Conservation (phyloP, 2,888 invertebrate genomes). For the Ptycholaimellus sp. region DNA sequence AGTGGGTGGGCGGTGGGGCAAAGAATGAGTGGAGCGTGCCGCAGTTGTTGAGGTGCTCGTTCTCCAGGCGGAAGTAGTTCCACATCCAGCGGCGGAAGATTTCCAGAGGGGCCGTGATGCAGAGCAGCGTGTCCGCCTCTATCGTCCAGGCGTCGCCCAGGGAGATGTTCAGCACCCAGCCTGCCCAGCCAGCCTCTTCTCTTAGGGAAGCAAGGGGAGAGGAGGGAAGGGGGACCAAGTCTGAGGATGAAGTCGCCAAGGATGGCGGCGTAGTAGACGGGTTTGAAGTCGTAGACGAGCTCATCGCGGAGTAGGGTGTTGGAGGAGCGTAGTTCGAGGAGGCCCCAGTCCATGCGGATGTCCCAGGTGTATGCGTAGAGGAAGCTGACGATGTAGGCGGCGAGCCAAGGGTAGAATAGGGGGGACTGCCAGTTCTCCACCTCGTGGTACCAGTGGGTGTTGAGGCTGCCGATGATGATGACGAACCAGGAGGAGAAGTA, state of each 20-base stretch:
- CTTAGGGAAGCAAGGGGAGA: no score
- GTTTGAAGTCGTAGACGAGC: no score
- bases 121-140: constrained; percentile 19
- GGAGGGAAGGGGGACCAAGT: no score
- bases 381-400: constrained; percentile 50
- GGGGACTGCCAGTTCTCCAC: no score
- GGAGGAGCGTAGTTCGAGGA: no score
- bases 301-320: constrained; percentile 30
- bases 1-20: no score
- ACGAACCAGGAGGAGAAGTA: constrained; percentile 94
- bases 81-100: constrained; percentile 55
- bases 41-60: constrained; percentile 96
- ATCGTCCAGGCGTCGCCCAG: constrained; percentile 28
- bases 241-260: no score
- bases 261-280: no score
- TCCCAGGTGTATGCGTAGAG: constrained; percentile 93
- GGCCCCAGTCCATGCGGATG: constrained; percentile 95
- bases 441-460: constrained; percentile 15
- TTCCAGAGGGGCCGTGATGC: constrained; percentile 21
- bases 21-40: constrained; percentile 32
- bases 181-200: no score
- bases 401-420: constrained; percentile 46
- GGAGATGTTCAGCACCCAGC: constrained; percentile 67
- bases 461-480: constrained; percentile 42
- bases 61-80: constrained; percentile 97